These are phyloP conservation scores for Enteromius treurensis DNA, from an alignment of 2,797 vertebrate species.

Conservation along the genomic window DNA sequence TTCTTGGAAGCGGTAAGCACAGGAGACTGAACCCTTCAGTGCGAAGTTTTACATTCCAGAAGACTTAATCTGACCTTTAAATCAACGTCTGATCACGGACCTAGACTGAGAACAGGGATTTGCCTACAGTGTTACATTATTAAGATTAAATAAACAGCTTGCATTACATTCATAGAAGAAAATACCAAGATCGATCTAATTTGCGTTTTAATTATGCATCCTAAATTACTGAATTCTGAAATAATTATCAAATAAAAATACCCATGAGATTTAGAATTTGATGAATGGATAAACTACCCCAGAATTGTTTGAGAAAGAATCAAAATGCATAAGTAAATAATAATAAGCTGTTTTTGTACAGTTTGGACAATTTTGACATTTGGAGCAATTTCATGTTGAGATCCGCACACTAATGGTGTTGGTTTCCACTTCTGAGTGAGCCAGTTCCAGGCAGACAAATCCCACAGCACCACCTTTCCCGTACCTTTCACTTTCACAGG, in stretches of 20 bases:
- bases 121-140: not conserved
- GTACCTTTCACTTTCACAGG: slow-evolving; percentile 44
- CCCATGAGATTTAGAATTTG: not conserved
- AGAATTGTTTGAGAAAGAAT: not conserved
- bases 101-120: not conserved
- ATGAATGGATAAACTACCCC: not conserved
- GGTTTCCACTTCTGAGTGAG: not conserved
- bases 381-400: not conserved
- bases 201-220: not conserved
- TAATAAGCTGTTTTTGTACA: not conserved
- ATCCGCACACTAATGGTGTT: not conserved
- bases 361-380: too few relatives aligned
- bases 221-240: not conserved
- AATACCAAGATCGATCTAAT: not conserved
- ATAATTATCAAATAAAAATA: not conserved
- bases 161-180: not conserved
- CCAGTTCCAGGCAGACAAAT: slow-evolving; percentile 49
- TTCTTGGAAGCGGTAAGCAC: slow-evolving; percentile 1
- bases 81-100: slow-evolving; percentile 18
- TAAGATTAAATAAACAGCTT: not conserved
- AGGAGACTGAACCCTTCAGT: slow-evolving; percentile 2
- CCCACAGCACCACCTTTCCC: slow-evolving; percentile 38
- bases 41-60: slow-evolving; percentile 22
- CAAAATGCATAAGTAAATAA: not conserved
- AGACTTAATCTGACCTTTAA: slow-evolving; percentile 10